Percentiles rank a stretch among this genome's conserved stretches.
phyloP scores from a whole-genome alignment of 2,113 vertebrate species.

The Phrynosoma platyrhinos region DNA sequence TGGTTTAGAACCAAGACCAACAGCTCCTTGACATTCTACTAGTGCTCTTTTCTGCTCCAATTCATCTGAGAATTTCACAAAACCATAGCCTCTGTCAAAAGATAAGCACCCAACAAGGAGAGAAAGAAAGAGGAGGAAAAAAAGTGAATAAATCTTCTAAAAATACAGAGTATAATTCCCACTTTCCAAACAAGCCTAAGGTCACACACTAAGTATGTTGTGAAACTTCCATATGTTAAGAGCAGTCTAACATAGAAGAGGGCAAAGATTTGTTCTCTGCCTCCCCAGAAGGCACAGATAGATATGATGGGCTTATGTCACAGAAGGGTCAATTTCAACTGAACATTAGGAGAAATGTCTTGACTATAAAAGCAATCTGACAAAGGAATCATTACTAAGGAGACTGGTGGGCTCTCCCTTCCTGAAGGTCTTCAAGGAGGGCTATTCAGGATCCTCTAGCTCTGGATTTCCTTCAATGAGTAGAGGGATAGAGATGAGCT shows the following conservation, averaged over 20 bases:
- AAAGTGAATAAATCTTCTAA: neutral
- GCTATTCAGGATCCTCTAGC: neutral
- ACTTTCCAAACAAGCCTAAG: neutral
- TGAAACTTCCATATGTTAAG: neutral
- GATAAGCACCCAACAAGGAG: slow-evolving; percentile 3
- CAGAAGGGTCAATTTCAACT: neutral
- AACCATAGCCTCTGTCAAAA: slow-evolving; percentile 89
- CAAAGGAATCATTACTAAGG: neutral
- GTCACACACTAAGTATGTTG: neutral
- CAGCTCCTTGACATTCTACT: slow-evolving; percentile 89
- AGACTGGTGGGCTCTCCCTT: neutral
- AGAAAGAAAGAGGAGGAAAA: neutral
- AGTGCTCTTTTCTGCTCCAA: slow-evolving; percentile 90
- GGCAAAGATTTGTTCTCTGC: neutral
- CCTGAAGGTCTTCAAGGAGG: neutral
- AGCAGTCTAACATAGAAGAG: neutral
- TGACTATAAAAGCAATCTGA: neutral
- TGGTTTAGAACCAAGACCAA: slow-evolving; percentile 88
- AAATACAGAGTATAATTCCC: neutral
- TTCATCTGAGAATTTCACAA: slow-evolving; percentile 94
- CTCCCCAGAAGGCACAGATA: neutral
- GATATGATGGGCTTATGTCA: neutral
- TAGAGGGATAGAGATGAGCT: neutral
- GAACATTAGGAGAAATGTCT: neutral
- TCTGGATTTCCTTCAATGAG: neutral